Conservation (phyloP, 2,888 invertebrate species). For the Plusia festucae region DNA sequence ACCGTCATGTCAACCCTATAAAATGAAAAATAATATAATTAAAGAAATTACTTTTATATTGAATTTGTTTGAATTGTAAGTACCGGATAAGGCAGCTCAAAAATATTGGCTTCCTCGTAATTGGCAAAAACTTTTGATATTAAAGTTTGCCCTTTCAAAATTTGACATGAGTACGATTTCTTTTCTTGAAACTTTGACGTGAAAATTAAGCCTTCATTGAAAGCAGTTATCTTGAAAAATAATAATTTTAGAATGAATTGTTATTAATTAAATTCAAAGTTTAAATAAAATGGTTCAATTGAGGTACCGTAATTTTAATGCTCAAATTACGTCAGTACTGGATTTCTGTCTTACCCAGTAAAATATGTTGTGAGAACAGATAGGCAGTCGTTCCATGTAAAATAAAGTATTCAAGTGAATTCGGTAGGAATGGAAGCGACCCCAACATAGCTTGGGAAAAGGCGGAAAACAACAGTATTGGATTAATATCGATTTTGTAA, state of each 20-base stretch:
- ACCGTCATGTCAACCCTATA: neutral
- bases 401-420: no score
- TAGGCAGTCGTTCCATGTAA: no score
- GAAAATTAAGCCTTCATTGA: neutral
- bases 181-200: neutral
- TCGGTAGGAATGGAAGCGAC: no score
- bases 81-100: slow-evolving; percentile 24
- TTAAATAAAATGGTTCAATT: no score
- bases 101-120: slow-evolving; percentile 37
- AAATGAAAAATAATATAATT: no score
- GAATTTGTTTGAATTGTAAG: slow-evolving; percentile 44
- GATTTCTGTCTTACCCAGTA: no score
- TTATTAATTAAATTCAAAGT: no score
- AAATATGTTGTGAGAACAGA: no score
- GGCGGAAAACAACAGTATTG: no score
- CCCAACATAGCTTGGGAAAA: no score
- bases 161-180: slow-evolving; percentile 17
- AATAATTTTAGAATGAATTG: no score
- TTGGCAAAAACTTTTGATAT: slow-evolving; percentile 5
- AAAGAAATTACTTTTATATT: slow-evolving; percentile 27
- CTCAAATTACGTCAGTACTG: slow-evolving; percentile 5
- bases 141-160: slow-evolving; percentile 17
- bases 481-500: slow-evolving; percentile 48
- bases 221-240: neutral
- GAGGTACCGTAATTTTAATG: no score